Evolutionary conservation across 2,113 vertebrate genomes (phyloP), one percentile per base, ranked within the genome.

Genomic region (Rhipidura dahli): DNA sequence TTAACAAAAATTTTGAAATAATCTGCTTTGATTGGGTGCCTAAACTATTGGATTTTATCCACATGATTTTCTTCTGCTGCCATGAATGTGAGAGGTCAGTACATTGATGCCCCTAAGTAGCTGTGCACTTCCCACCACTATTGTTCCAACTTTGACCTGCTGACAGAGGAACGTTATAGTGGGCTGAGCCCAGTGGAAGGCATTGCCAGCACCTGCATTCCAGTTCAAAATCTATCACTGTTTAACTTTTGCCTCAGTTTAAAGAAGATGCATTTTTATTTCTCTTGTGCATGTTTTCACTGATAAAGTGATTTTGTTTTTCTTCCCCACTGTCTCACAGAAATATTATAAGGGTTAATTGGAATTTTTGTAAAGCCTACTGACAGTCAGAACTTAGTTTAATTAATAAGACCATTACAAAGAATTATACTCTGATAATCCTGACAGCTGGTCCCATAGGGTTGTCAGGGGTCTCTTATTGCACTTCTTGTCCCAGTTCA

Each of bases 41-140:
- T 93, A 35, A 91, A 81, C 47, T 81, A 19, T 1, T 90, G 75
- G 50, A 72, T 73, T 83, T 92, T 86, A n/a, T 86, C 64, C 54
- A 51, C 5, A 1, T 75, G 23, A 83, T 88, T 86, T 83, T 94
- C 28, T 76, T 84, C 42, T 21, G 7, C 44, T 86, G 57, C 63
- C 24, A 14, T 68, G 71, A 80, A 56, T 40, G 7, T 66, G 30
- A 63, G 60, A 95, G 60, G 76, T 93, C 50, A 69, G 39, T 64
- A 63, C 64, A 37, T 31, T 90, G 68, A 87, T 77, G 75, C 54
- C 59, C 42, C 26, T 76, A 47, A 73, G 61, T 82, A 82, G 53
- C 87, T 78, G 45, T 69, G 61, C 3, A 35, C 95, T 97, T 97
- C 94, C 87, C 95, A 95, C 87, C 65, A 92, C 76, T 94, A 35